Evolutionary conservation across 2,113 vertebrate genomes (phyloP), one percentile per base, ranked within the genome.

Genomic region (Sminthopsis crassicaudata): DNA sequence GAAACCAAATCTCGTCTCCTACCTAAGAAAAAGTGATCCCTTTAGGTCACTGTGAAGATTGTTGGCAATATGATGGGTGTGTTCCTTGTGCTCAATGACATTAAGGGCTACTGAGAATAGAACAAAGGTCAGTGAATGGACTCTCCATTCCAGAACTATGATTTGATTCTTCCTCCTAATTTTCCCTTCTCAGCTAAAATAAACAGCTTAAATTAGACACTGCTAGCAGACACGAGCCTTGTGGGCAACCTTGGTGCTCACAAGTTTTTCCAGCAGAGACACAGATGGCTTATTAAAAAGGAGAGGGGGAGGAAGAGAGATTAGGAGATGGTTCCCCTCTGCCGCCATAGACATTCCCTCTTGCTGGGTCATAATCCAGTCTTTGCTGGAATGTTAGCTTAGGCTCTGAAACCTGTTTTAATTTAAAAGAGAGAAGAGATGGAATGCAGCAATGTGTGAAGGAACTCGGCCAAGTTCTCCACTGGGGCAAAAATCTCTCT

Each of bases 201-300:
- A 93, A 93, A 95, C 46, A 57, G 88, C 89, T 93, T 54, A 1
- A 53, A 92, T 84, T 84, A 84, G 67, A 84, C 67, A 84, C 42
- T 23, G n/a, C 67, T 84, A 84, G 67, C 67, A 84, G 67, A 42
- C 67, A 84, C 48, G 52, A 93, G 91, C 53, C 9, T 0, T 84
- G 67, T 42, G 67, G 1, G 90, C 0, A 23, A 50, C 23, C 94
- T 16, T 8, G n/a, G 84, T 23, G 53, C n/a, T 84, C 14, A 46
- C 0, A 27, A 46, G 67, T 92, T 12, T 67, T 57, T 88, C 11
- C 2, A 14, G 55, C n/a, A 53, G 91, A 16, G 26, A n/a, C 27
- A 19, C 50, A 11, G n/a, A 22, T 19, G 3, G 24, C 19, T 27
- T 48, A 30, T 27, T 27, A 89, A 84, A n/a, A 84, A 76, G 46